Conservation (phyloP, 2,888 invertebrate species). For the Palloptera scutellata region DNA sequence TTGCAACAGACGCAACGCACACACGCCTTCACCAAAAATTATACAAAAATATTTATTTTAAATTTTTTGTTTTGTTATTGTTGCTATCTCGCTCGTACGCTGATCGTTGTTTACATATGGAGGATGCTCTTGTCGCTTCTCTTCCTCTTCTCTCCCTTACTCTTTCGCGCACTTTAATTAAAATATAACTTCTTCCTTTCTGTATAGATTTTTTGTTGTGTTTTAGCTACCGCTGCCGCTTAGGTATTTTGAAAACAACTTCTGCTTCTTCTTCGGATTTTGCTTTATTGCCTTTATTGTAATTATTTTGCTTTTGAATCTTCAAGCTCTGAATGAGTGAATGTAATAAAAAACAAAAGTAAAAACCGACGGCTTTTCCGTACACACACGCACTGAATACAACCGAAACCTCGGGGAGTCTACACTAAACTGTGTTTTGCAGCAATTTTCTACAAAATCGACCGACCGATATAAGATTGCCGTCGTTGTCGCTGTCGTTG, state of each 20-base stretch:
- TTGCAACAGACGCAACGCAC: too few species aligned
- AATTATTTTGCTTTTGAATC: constrained; percentile 18
- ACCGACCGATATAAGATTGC: constrained; percentile 33
- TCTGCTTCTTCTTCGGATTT: constrained; percentile 14
- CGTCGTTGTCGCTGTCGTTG: constrained; percentile 23
- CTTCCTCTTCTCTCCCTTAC: not conserved
- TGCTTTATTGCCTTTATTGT: constrained; percentile 25
- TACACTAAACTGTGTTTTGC: constrained; percentile 56
- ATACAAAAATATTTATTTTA: too few species aligned
- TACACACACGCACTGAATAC: constrained; percentile 44
- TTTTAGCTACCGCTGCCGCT: not conserved
- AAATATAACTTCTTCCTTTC: constrained; percentile 18
- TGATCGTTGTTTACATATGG: not conserved
- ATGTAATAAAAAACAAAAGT: constrained; percentile 1
- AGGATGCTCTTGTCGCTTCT: too few species aligned
- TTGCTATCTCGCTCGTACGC: constrained; percentile 27
- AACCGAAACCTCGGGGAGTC: constrained; percentile 56
- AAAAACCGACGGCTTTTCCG: constrained; percentile 44
- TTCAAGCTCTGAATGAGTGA: constrained; percentile 3
- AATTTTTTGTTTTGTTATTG: constrained; percentile 22
- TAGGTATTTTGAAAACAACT: constrained; percentile 13
- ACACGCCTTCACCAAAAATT: too few species aligned
- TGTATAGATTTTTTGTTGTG: constrained; percentile 16
- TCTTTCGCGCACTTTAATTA: constrained; percentile 23
- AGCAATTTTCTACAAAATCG: constrained; percentile 44